Evolutionary conservation across 1,140 invertebrate genomes (phyloP).

Genomic region (Nephila pilipes): DNA sequence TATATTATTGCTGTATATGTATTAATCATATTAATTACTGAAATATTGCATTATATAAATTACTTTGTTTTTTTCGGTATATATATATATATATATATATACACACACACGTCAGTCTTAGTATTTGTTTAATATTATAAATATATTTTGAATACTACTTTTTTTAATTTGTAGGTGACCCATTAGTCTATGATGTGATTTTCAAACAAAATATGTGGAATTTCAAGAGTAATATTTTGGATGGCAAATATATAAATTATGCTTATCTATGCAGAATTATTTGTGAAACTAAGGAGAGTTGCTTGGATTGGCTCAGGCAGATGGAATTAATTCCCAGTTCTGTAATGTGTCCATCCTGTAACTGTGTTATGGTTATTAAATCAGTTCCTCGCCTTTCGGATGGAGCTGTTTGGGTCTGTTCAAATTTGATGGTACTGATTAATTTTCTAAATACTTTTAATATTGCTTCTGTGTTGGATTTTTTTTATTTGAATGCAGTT

Average conservation of each 20-base stretch:
- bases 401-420: constrained; percentile 64
- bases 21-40: no score
- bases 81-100: no score
- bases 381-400: constrained; percentile 54
- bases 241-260: constrained; percentile 62
- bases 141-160: background rate
- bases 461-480: no score
- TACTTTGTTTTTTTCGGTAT: no score
- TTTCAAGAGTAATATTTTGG: constrained; percentile 53
- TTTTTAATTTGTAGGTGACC: background rate
- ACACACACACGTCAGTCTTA: background rate
- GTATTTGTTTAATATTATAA: background rate
- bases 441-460: background rate
- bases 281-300: constrained; percentile 37
- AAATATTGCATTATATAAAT: no score
- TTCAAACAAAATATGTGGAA: constrained; percentile 9
- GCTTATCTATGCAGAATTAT: constrained; percentile 61
- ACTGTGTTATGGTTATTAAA: constrained; percentile 46
- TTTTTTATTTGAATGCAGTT: no score
- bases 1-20: no score
- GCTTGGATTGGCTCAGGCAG: constrained; percentile 45
- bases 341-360: constrained; percentile 55
- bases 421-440: constrained; percentile 30
- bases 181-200: background rate
- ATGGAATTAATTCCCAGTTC: constrained; percentile 33